Evolutionary conservation across 2,888 invertebrate genomes (phyloP).

Genomic region (Pedicia rivosa): DNA sequence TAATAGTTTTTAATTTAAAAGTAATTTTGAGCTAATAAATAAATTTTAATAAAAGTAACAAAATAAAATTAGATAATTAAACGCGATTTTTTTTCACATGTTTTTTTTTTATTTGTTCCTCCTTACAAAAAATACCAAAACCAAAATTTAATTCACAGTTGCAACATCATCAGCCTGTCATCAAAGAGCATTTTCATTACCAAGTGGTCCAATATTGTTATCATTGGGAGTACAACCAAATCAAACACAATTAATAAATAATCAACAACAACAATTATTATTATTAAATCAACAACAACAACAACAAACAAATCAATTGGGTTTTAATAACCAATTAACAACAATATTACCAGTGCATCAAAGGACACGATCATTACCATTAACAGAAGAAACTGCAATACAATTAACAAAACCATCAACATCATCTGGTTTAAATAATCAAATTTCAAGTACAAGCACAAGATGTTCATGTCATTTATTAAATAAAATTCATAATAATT

Average conservation of each 20-base stretch:
- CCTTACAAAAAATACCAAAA: background rate
- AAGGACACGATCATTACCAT: conserved; percentile 52
- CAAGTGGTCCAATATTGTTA: conserved; percentile 9
- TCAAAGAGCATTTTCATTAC: conserved; percentile 15
- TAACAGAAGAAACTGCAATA: conserved; percentile 37
- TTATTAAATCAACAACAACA: background rate
- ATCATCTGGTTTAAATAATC: background rate
- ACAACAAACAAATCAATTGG: background rate
- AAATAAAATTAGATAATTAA: too few relatives aligned
- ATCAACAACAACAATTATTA: background rate
- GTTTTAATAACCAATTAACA: background rate
- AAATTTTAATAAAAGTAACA: too few relatives aligned
- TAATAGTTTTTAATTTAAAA: too few relatives aligned
- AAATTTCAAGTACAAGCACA: background rate
- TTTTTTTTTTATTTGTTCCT: conserved; percentile 4
- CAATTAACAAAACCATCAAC: conserved; percentile 9
- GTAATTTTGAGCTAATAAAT: too few relatives aligned
- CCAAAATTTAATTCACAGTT: too few relatives aligned
- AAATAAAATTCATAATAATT: conserved; percentile 6
- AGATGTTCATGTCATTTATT: conserved; percentile 7
- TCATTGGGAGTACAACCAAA: background rate
- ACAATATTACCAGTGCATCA: conserved; percentile 37
- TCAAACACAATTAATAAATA: conserved; percentile 2
- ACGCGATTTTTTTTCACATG: too few relatives aligned
- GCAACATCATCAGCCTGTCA: conserved; percentile 11